These are phyloP conservation scores for Calycopis cecrops DNA, from an alignment of 1,140 invertebrate species.

Conservation along the genomic window DNA sequence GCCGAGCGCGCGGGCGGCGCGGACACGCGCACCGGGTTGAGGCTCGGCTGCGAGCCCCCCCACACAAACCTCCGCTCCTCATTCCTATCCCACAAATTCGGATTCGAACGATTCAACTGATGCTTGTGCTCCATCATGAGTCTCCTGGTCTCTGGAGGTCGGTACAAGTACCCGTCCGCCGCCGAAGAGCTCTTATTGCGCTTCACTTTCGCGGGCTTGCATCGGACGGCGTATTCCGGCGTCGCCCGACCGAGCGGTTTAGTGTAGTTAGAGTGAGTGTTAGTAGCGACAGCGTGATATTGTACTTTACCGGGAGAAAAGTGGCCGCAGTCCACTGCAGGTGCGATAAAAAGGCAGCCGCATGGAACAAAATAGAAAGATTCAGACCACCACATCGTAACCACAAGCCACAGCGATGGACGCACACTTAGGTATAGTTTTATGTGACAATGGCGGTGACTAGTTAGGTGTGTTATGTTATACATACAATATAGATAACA, in stretches of 20 bases:
- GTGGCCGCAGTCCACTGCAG: constrained; percentile 77
- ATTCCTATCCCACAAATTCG: constrained; percentile 57
- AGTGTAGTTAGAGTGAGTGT: constrained; percentile 65
- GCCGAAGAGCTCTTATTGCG: constrained; percentile 70
- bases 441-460: not conserved
- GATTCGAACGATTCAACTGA: constrained; percentile 68
- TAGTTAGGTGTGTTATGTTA: not conserved
- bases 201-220: constrained; percentile 61
- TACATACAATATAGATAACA: not conserved
- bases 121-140: constrained; percentile 59
- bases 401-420: not conserved
- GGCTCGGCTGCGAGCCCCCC: constrained; percentile 58
- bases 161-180: constrained; percentile 57
- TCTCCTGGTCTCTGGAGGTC: constrained; percentile 51
- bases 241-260: constrained; percentile 48
- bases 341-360: constrained; percentile 74
- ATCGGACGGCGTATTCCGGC: constrained; percentile 44
- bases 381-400: constrained; percentile 46
- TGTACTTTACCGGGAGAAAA: constrained; percentile 80
- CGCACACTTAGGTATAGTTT: not conserved
- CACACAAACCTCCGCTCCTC: constrained; percentile 36
- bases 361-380: constrained; percentile 76
- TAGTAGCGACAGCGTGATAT: constrained; percentile 78
- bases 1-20: constrained; percentile 59
- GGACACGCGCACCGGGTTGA: constrained; percentile 33